These are phyloP conservation scores for Bucorvus abyssinicus DNA, from an alignment of 2,797 vertebrate species.

Conservation along the genomic window DNA sequence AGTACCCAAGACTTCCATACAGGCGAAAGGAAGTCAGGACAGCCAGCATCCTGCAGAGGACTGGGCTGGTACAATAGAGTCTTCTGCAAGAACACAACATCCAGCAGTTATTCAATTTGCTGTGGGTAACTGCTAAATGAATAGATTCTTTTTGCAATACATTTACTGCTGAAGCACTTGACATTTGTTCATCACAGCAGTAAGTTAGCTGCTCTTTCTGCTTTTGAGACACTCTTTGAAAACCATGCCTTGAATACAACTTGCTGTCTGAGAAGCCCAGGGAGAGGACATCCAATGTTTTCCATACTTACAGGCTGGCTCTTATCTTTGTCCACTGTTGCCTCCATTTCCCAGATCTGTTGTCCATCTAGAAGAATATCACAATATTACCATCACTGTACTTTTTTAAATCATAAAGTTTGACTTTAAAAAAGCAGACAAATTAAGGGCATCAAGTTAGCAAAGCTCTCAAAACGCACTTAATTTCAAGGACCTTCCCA, in stretches of 20 bases:
- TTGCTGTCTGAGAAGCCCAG: not conserved
- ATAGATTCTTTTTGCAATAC: conserved; percentile 6
- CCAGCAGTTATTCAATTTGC: not conserved
- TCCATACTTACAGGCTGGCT: conserved; percentile 91
- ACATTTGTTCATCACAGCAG: not conserved
- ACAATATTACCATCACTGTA: not conserved
- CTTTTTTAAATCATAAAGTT: not conserved
- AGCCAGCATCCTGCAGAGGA: conserved; percentile 23
- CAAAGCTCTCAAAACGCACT: not conserved
- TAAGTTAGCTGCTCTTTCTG: conserved; percentile 16
- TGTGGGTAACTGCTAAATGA: conserved; percentile 2
- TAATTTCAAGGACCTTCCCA: not conserved
- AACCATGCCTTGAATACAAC: not conserved
- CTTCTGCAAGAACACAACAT: conserved; percentile 11
- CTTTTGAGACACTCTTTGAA: not conserved
- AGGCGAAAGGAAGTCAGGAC: not conserved
- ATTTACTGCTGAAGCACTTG: not conserved
- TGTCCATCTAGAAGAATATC: conserved; percentile 86
- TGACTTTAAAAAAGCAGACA: not conserved
- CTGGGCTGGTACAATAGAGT: not conserved
- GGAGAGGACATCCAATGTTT: not conserved
- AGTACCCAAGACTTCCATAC: not conserved
- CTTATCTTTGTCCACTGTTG: conserved; percentile 99
- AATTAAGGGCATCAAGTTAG: not conserved
- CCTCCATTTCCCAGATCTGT: conserved; percentile 97